Base-by-base conservation (phyloP, 2,797 vertebrate genomes). In the Podarcis lilfordi region DNA sequence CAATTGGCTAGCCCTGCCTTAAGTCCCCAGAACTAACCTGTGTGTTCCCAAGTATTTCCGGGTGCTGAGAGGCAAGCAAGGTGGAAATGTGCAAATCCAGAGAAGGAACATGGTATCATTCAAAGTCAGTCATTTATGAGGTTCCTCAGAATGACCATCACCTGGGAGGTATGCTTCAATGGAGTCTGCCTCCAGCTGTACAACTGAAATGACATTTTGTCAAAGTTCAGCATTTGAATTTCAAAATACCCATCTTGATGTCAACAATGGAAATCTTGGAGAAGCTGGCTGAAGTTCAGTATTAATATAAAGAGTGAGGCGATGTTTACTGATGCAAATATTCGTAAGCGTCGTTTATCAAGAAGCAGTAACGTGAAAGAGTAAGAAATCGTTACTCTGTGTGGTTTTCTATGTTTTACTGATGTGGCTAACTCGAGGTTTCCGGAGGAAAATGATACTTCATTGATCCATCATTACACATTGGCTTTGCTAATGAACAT, bases 141-240 rank as follows among this genome's bases (percentile, higher is more conserved):
- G n/a, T 69, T 15, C n/a, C 27, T 78, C n/a, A 68, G 17, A 43
- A 68, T 78, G 75, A 68, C 29, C 84, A 86, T 6, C 43, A 50
- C n/a, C 13, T 10, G 43, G 69, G 23, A 79, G 55, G 8, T 69
- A 25, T 50, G 40, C 64, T 75, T 79, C n/a, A 79, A 23, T 45
- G 76, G 61, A 69, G 23, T 69, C 66, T 69, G 75, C 27, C 78
- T 27, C 43, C 64, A 50, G 61, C 40, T 68, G 19, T 40, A 66
- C 59, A 45, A 43, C 29, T 79, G 76, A 86, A 79, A 68, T 80
- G n/a, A 35, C 19, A 80, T 50, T 79, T 86, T 79, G 64, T 79
- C 75, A 86, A 79, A 79, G 64, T 68, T 86, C 74, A 86, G 8
- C 75, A 79, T 79, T 68, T 86, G 40, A 79, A 86, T 79, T 78